Base-by-base conservation (phyloP, 2,797 vertebrate genomes). In the Remorina albescens region DNA sequence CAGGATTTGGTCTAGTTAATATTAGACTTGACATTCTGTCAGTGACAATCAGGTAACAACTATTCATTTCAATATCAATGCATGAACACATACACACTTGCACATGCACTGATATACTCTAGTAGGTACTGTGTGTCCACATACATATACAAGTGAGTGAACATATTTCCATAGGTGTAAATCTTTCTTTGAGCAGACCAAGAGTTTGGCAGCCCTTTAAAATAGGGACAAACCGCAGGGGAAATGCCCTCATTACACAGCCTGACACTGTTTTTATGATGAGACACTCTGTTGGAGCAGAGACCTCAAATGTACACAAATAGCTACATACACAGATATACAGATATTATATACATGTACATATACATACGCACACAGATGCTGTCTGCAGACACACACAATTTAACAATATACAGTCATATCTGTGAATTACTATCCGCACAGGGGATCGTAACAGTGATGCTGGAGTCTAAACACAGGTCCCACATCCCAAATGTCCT, bases 231-330 rank as follows among this genome's bases (percentile, higher is more conserved):
- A 85, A 83, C 70, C 89, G 77, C 83, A 66, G 49, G 86, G 86
- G 91, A 83, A 81, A 72, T 81, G 88, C 53, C 83, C 91, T 92
- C 83, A 82, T 92, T 92, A 88, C 67, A 66, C 44, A 82, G 74
- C 47, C 67, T 82, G 76, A 88, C 71, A 60, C 69, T 65, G 44
- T 76, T 89, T 78, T 86, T 28, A 80, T 61, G 76, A 28, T 9
- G n/a, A 71, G 42, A 83, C 50, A 42, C 42, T 78, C 83, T 80
- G 72, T 76, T 71, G 49, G 46, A 81, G 63, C 21, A 58, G 69
- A 55, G 78, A 68, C 26, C 64, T 50, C 55, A 19, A 66, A 55
- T 64, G 41, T 60, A 71, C n/a, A 67, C 42, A 73, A 54, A 32
- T 69, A 53, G 58, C 26, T 8, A 36, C 8, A 15, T 41, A 9